phyloP scores from a whole-genome alignment of 2,797 vertebrate species.

The Phyllotis vaccarum region DNA sequence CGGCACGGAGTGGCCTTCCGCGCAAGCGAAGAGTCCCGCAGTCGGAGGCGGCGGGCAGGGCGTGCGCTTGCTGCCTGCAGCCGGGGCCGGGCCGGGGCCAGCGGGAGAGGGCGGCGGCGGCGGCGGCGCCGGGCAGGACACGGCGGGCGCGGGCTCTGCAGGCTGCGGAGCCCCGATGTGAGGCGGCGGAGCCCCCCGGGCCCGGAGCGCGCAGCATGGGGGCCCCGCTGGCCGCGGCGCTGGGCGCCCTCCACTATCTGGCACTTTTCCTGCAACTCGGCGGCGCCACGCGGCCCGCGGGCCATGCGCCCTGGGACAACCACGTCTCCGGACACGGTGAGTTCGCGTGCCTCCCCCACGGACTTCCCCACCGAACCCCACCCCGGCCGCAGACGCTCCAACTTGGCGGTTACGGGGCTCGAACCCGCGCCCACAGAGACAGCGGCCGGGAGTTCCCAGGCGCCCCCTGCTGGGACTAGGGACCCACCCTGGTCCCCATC shows the following conservation, averaged over 20 bases:
- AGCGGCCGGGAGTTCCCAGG: not conserved
- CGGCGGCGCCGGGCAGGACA: constrained; percentile 71
- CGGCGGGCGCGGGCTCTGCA: constrained; percentile 76
- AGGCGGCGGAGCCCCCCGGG: constrained; percentile 81
- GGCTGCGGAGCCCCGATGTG: constrained; percentile 87
- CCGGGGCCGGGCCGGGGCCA: constrained; percentile 70
- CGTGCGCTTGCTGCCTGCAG: constrained; percentile 76
- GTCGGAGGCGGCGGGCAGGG: constrained; percentile 84
- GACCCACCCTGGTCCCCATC: constrained; percentile 21
- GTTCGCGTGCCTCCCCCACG: constrained; percentile 78
- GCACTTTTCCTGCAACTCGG: constrained; percentile 96
- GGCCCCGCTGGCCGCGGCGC: constrained; percentile 92
- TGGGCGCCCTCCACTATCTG: constrained; percentile 95
- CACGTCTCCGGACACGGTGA: constrained; percentile 94
- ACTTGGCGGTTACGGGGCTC: constrained; percentile 54
- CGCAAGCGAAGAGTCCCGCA: constrained; percentile 90
- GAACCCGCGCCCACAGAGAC: not conserved
- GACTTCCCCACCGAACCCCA: constrained; percentile 68
- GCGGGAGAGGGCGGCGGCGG: constrained; percentile 77
- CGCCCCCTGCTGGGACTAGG: constrained; percentile 67
- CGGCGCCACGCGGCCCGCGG: constrained; percentile 90
- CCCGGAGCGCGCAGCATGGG: constrained; percentile 86
- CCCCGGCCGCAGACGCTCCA: constrained; percentile 54
- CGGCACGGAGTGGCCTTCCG: constrained; percentile 89
- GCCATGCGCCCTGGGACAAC: constrained; percentile 91